A percentile compares a stretch with the other conserved stretches of the same genome.
Conservation (phyloP, 1,140 invertebrate genomes). For the Dufourea novaeangliae region DNA sequence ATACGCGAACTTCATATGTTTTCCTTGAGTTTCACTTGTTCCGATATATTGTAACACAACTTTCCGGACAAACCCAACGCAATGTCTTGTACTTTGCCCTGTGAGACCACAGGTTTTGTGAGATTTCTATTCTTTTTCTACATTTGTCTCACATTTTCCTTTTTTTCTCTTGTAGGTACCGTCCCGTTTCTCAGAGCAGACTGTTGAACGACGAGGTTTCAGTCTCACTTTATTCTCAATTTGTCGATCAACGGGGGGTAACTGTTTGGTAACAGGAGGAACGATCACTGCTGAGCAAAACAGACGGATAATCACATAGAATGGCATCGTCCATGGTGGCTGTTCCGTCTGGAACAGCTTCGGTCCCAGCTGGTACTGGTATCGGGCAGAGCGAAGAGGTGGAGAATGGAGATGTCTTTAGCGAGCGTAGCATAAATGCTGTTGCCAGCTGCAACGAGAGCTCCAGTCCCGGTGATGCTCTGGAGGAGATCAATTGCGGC, state of each 20-base stretch:
- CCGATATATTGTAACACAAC: too few species aligned
- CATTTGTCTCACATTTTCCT: background rate
- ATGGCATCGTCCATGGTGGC: conserved; percentile 69
- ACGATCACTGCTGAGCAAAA: too few species aligned
- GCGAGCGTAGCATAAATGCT: conserved; percentile 23
- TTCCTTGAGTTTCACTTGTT: too few species aligned
- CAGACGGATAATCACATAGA: too few species aligned
- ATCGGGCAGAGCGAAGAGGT: conserved; percentile 53
- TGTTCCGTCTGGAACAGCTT: conserved; percentile 61
- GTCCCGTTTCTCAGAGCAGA: background rate
- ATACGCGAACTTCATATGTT: too few species aligned
- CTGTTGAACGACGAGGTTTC: conserved; percentile 3
- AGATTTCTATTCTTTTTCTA: background rate
- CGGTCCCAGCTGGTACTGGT: conserved; percentile 44
- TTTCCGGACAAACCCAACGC: too few species aligned
- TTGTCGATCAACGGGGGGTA: background rate
- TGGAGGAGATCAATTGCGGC: conserved; percentile 69
- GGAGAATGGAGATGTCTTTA: conserved; percentile 60
- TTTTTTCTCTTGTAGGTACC: background rate
- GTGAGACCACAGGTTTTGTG: conserved; percentile 4
- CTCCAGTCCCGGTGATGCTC: conserved; percentile 64
- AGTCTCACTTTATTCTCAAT: background rate
- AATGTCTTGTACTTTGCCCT: conserved; percentile 6
- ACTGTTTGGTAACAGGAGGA: background rate
- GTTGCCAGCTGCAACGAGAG: conserved; percentile 44